Conservation (phyloP, 2,797 vertebrate genomes). For the Sciurus vulgaris region DNA sequence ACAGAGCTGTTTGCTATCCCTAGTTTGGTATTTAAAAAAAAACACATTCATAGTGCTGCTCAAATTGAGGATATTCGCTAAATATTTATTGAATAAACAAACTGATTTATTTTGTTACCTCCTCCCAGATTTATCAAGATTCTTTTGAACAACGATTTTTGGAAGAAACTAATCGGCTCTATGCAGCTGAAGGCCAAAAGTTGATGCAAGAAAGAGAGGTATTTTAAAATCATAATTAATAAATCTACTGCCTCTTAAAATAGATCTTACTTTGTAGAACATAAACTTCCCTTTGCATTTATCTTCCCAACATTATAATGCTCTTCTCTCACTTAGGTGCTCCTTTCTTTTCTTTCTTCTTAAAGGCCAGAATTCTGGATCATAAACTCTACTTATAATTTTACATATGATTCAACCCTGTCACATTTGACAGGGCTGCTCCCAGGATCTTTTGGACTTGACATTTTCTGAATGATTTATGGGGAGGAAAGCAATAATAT, state of each 20-base stretch:
- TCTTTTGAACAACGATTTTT: conserved; percentile 98
- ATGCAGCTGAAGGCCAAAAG: conserved; percentile 98
- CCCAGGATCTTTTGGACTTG: conserved; percentile 69
- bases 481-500: conserved; percentile 80
- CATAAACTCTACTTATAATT: conserved; percentile 76
- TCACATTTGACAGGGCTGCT: conserved; percentile 74
- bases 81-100: conserved; percentile 62
- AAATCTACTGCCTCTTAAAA: neutral
- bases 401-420: conserved; percentile 75
- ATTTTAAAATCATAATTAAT: conserved; percentile 75
- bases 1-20: conserved; percentile 31
- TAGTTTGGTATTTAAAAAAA: conserved; percentile 56
- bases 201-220: conserved; percentile 99
- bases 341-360: conserved; percentile 77
- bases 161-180: conserved; percentile 98
- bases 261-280: conserved; percentile 64
- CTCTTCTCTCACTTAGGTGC: conserved; percentile 70
- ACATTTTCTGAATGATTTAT: conserved; percentile 77
- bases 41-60: conserved; percentile 38
- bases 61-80: conserved; percentile 28
- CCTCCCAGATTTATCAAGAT: conserved; percentile 97
- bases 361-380: conserved; percentile 79
- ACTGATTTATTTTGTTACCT: conserved; percentile 49
- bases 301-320: conserved; percentile 63
- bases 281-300: conserved; percentile 68